Conservation (phyloP, 2,113 vertebrate species). For the Salvelinus sp. region DNA sequence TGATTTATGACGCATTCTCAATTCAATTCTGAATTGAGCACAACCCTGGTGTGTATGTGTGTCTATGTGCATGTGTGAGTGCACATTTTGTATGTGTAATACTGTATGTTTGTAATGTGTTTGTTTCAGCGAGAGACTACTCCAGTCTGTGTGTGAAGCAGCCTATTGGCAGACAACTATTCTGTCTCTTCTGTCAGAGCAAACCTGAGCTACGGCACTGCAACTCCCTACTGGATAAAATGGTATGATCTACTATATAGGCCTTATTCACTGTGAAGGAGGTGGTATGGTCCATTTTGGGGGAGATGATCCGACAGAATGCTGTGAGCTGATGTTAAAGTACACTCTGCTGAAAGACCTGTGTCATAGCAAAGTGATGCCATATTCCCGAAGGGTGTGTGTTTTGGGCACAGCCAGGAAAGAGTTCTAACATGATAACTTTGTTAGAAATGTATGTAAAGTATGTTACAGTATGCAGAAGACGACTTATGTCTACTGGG, state of each 20-base stretch:
- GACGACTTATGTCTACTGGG: too few relatives aligned
- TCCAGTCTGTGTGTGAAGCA: slow-evolving; percentile 79
- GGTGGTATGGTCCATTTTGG: background rate
- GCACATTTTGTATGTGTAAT: background rate
- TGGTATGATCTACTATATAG: slow-evolving; percentile 69
- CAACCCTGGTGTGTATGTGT: background rate
- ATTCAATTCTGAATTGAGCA: too few relatives aligned
- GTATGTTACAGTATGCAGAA: too few relatives aligned
- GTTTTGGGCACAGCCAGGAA: too few relatives aligned
- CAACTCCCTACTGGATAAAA: slow-evolving; percentile 71
- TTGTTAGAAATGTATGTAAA: too few relatives aligned
- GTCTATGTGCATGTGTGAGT: slow-evolving; percentile 9
- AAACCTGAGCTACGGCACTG: slow-evolving; percentile 66
- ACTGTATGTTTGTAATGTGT: slow-evolving; percentile 32
- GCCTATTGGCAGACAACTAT: slow-evolving; percentile 80
- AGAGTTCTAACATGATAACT: too few relatives aligned
- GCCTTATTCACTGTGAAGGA: background rate
- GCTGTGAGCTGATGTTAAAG: too few relatives aligned
- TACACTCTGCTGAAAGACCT: too few relatives aligned
- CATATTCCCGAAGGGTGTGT: too few relatives aligned
- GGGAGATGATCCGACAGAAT: background rate
- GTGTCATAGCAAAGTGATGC: too few relatives aligned
- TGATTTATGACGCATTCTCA: too few relatives aligned
- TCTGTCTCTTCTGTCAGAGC: slow-evolving; percentile 78
- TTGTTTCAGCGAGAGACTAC: slow-evolving; percentile 75